Evolutionary conservation across 2,888 invertebrate genomes (phyloP).

Genomic region (Caenorhabditis plicata): DNA sequence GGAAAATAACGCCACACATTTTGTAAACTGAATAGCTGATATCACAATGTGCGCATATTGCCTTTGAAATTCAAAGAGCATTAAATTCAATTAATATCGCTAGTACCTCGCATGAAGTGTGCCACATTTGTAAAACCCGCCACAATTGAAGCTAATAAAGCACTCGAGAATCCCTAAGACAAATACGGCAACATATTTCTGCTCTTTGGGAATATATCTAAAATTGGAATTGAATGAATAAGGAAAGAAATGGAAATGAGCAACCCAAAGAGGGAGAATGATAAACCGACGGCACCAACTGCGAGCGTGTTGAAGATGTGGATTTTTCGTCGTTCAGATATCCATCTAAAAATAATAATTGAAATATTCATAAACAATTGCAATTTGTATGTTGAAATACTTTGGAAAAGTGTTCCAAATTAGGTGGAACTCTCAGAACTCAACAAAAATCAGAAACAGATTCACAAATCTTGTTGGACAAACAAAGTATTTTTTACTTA

Average conservation of each 20-base stretch:
- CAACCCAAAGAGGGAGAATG: slow-evolving; percentile 28
- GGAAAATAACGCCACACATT: slow-evolving; percentile 48
- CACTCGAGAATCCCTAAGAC: slow-evolving; percentile 34
- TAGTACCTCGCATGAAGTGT: slow-evolving; percentile 42
- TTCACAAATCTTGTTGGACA: not conserved
- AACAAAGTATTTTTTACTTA: not conserved
- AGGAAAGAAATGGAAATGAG: not conserved
- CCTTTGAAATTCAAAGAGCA: too few relatives aligned
- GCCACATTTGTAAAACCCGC: slow-evolving; percentile 57
- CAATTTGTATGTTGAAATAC: not conserved
- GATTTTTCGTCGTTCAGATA: slow-evolving; percentile 39
- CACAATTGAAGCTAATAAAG: slow-evolving; percentile 48
- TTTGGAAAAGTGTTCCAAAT: not conserved
- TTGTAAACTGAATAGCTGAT: slow-evolving; percentile 50
- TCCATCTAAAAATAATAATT: slow-evolving; percentile 19
- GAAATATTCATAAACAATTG: too few relatives aligned
- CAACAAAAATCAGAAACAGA: too few relatives aligned
- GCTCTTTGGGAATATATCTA: slow-evolving; percentile 19
- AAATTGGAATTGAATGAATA: not conserved
- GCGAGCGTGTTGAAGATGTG: slow-evolving; percentile 45
- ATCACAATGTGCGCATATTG: slow-evolving; percentile 41
- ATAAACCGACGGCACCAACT: slow-evolving; percentile 40
- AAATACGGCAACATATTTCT: slow-evolving; percentile 24
- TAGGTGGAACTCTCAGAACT: too few relatives aligned
- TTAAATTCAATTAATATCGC: not conserved